Conservation (phyloP, 1,140 invertebrate species). For the Hormaphis cornu region DNA sequence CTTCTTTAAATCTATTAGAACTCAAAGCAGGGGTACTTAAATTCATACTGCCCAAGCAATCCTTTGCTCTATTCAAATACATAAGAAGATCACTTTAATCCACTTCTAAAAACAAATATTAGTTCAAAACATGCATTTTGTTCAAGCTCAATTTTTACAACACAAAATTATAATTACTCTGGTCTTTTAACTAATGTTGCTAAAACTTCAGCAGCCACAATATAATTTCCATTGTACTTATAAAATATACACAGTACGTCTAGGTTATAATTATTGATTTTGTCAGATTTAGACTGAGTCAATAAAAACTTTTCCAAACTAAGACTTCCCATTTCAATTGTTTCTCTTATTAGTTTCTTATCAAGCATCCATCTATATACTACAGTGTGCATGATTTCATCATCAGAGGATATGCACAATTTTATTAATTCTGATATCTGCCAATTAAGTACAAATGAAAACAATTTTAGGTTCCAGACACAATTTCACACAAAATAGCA, state of each 20-base stretch:
- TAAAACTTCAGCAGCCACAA: constrained; percentile 84
- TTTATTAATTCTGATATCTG: constrained; percentile 32
- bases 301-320: constrained; percentile 48
- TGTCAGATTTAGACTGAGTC: constrained; percentile 33
- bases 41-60: constrained; percentile 15
- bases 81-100: constrained; percentile 14
- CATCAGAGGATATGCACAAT: constrained; percentile 42
- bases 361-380: constrained; percentile 90
- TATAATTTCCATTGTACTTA: constrained; percentile 82
- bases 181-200: constrained; percentile 74
- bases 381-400: constrained; percentile 81
- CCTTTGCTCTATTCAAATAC: constrained; percentile 19
- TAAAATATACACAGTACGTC: constrained; percentile 95
- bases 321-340: constrained; percentile 67
- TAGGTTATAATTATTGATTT: constrained; percentile 47
- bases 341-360: constrained; percentile 61
- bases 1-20: constrained; percentile 22
- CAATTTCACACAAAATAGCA: no score
- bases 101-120: not conserved
- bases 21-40: constrained; percentile 15
- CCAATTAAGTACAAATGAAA: no score
- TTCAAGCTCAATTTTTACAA: no score
- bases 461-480: no score
- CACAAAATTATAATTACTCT: constrained; percentile 54
- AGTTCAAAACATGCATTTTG: no score